These are phyloP conservation scores for Poecile atricapillus DNA, from an alignment of 2,113 vertebrate genomes.

Conservation along the genomic window DNA sequence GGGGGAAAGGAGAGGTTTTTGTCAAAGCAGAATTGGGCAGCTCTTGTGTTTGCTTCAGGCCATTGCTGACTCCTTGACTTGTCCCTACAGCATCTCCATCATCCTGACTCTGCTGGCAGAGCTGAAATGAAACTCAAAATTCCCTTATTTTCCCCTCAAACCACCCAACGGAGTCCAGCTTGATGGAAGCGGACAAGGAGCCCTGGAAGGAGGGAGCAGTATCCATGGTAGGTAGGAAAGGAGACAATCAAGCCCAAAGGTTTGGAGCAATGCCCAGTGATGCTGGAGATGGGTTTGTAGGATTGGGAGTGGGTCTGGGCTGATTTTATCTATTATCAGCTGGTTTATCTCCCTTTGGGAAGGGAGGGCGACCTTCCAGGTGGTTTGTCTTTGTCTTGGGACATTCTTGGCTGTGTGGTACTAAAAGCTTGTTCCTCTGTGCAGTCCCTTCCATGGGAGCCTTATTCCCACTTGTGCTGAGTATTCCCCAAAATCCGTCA, in stretches of 20 bases:
- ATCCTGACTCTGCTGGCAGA: background rate
- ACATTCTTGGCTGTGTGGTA: rapidly evolving
- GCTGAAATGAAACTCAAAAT: rapidly evolving
- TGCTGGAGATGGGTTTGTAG: background rate
- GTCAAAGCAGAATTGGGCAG: background rate
- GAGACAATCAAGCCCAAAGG: rapidly evolving
- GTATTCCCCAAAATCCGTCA: background rate
- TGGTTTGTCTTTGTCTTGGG: background rate
- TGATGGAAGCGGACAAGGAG: background rate
- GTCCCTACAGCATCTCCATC: background rate
- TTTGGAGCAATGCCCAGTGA: background rate
- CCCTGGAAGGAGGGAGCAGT: background rate
- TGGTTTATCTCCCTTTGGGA: background rate
- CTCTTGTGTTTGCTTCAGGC: background rate
- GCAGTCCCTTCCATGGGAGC: background rate
- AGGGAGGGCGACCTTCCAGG: background rate
- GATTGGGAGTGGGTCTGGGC: background rate
- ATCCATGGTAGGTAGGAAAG: rapidly evolving
- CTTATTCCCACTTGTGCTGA: rapidly evolving
- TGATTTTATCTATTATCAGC: background rate
- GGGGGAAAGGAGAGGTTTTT: background rate
- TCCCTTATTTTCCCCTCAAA: background rate
- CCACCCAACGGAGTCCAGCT: rapidly evolving
- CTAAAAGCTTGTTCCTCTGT: background rate
- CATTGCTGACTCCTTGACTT: background rate